These are phyloP conservation scores for Podarcis muralis DNA, from an alignment of 2,113 vertebrate species.

Conservation along the genomic window DNA sequence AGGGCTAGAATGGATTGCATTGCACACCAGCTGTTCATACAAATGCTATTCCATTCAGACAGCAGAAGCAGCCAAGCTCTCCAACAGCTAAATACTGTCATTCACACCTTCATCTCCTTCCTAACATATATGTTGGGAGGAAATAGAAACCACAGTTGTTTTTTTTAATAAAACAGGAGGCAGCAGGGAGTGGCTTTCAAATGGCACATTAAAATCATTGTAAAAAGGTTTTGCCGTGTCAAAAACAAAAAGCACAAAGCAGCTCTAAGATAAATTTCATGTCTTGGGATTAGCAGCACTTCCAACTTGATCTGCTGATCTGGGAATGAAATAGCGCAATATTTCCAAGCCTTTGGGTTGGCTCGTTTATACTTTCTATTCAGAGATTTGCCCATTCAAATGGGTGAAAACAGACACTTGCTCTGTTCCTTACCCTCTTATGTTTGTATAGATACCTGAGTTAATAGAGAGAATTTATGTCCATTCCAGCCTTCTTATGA, in stretches of 20 bases:
- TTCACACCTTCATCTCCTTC: not conserved
- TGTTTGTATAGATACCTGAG: not conserved
- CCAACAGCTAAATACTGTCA: not conserved
- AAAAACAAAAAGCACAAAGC: not conserved
- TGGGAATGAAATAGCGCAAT: not conserved
- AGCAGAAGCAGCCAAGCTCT: not conserved
- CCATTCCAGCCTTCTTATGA: conserved; percentile 22
- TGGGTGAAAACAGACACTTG: not conserved
- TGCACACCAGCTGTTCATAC: not conserved
- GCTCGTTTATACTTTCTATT: not conserved
- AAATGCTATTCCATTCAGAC: not conserved
- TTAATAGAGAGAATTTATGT: conserved; percentile 14
- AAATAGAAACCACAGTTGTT: not conserved
- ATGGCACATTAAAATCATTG: not conserved
- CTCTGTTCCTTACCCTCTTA: not conserved
- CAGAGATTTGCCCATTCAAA: not conserved
- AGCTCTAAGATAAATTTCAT: not conserved
- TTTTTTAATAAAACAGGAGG: not conserved
- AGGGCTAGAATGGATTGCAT: not conserved
- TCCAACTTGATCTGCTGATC: not conserved
- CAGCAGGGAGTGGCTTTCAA: not conserved
- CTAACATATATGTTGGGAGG: not conserved
- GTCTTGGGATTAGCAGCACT: not conserved
- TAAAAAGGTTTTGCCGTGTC: no score
- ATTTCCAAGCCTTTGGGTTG: not conserved